These are phyloP conservation scores for Noctua janthe DNA, from an alignment of 2,888 invertebrate genomes.

Conservation along the genomic window DNA sequence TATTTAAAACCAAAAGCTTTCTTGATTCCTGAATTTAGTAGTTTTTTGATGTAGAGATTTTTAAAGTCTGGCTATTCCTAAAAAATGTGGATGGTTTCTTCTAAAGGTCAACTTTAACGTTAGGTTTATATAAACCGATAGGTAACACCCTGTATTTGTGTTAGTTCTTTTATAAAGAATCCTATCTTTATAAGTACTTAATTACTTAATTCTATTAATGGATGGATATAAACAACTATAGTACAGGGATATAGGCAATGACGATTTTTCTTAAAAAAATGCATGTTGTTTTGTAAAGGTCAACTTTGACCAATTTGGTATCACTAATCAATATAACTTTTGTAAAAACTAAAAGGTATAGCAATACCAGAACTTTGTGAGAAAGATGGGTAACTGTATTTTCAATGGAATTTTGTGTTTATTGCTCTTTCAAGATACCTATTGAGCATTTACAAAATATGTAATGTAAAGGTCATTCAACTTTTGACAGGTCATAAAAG, in stretches of 20 bases:
- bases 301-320: not conserved
- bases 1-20: too few species aligned
- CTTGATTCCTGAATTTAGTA: too few species aligned
- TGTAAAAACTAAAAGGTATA: not conserved
- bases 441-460: slow-evolving; percentile 1
- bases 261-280: too few species aligned
- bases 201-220: not conserved
- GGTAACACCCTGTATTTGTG: not conserved
- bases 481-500: slow-evolving; percentile 35
- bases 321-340: slow-evolving; percentile 2
- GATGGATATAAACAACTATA: not conserved
- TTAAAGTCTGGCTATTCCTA: not conserved
- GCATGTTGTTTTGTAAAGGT: not conserved
- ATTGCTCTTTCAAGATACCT: slow-evolving; percentile 4
- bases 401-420: not conserved
- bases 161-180: not conserved
- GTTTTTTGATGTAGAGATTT: not conserved
- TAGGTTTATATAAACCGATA: not conserved
- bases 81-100: not conserved
- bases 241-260: not conserved
- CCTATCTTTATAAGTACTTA: not conserved
- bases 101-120: not conserved
- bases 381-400: not conserved
- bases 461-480: slow-evolving; percentile 19
- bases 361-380: not conserved